These are phyloP conservation scores for Dryocosmus kuriphilus DNA, from an alignment of 2,888 invertebrate species.

Conservation along the genomic window DNA sequence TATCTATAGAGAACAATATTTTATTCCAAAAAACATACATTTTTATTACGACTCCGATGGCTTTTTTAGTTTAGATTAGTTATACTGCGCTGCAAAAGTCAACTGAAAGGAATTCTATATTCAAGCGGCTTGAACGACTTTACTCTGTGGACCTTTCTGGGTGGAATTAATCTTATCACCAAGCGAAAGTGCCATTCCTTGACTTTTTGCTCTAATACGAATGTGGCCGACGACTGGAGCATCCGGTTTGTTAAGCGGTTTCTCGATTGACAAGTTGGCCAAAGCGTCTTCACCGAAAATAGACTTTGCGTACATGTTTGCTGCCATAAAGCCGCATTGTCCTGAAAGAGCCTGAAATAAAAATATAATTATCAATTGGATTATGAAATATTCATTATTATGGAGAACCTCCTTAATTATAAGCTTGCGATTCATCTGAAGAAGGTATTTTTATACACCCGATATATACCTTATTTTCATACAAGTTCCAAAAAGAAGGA, in stretches of 20 bases:
- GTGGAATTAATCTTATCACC: constrained; percentile 98
- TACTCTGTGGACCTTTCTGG: constrained; percentile 83
- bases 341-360: constrained; percentile 89
- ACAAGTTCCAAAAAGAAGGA: no score
- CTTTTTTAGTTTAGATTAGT: not conserved
- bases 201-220: constrained; percentile 98
- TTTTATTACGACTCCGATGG: not conserved
- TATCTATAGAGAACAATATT: not conserved
- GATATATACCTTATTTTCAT: no score
- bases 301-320: constrained; percentile 98
- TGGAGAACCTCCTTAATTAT: not conserved
- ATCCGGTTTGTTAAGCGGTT: constrained; percentile 90
- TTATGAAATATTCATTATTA: not conserved
- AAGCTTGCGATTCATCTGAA: not conserved
- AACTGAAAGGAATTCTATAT: not conserved
- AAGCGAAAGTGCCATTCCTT: constrained; percentile 99
- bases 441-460: no score
- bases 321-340: constrained; percentile 99
- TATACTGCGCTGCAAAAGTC: not conserved
- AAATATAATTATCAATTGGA: not conserved
- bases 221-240: constrained; percentile 98
- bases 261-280: constrained; percentile 99
- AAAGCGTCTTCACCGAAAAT: constrained; percentile 99
- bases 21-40: not conserved
- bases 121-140: constrained; percentile 75